A percentile compares a stretch with the other conserved stretches of the same genome.
Evolutionary conservation across 2,888 invertebrate species (phyloP).

Genomic region (Acronicta leporina): DNA sequence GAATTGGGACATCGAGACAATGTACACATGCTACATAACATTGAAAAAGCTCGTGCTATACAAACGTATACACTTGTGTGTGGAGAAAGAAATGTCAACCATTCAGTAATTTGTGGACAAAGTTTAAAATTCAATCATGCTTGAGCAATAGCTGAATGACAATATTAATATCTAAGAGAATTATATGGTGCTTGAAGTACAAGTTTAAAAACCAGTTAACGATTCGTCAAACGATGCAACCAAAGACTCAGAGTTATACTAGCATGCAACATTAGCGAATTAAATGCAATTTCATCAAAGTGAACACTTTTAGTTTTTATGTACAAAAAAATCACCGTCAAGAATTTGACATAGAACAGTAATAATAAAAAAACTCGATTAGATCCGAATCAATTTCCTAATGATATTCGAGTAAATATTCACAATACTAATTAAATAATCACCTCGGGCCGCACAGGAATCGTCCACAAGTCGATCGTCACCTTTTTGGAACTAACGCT

Average conservation of each 20-base stretch:
- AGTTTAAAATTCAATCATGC: slow-evolving; percentile 76
- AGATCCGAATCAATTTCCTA: slow-evolving; percentile 77
- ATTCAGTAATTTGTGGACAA: slow-evolving; percentile 53
- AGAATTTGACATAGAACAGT: slow-evolving; percentile 67
- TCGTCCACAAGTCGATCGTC: slow-evolving; percentile 71
- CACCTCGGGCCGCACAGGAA: slow-evolving; percentile 76
- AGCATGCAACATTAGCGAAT: slow-evolving; percentile 85
- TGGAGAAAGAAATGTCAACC: slow-evolving; percentile 36
- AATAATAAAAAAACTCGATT: slow-evolving; percentile 71
- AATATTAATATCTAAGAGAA: slow-evolving; percentile 56
- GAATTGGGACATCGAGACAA: slow-evolving; percentile 77
- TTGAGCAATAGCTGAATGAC: slow-evolving; percentile 83
- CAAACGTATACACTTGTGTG: slow-evolving; percentile 26
- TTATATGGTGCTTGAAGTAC: slow-evolving; percentile 45
- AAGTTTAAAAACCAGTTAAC: slow-evolving; percentile 41
- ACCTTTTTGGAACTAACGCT: slow-evolving; percentile 73
- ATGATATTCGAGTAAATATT: slow-evolving; percentile 88
- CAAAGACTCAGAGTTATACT: slow-evolving; percentile 66
- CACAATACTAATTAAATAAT: slow-evolving; percentile 80
- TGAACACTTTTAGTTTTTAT: slow-evolving; percentile 86
- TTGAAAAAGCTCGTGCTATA: slow-evolving; percentile 62
- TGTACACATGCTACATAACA: slow-evolving; percentile 71
- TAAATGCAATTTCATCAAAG: slow-evolving; percentile 86
- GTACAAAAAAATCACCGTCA: slow-evolving; percentile 76
- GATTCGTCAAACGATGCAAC: slow-evolving; percentile 63